Percentiles rank a stretch among this genome's conserved stretches.
phyloP scores from a whole-genome alignment of 2,113 vertebrate genomes.

The Mugil cephalus region DNA sequence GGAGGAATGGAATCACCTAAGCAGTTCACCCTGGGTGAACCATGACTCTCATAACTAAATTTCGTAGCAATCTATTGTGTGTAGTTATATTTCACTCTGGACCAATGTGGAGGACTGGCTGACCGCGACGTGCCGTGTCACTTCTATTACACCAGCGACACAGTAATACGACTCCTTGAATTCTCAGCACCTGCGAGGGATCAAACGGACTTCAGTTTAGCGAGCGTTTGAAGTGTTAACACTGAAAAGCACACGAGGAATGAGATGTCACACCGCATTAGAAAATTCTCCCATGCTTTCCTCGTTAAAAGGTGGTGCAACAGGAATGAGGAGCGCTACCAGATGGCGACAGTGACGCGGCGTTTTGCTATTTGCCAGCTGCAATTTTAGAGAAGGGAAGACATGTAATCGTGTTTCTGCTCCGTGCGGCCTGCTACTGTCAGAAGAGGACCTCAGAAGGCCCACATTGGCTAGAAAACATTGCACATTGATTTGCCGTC shows the following conservation, averaged over 20 bases:
- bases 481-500: conserved; percentile 19
- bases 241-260: conserved; percentile 23
- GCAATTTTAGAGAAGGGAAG: not conserved
- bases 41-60: not conserved
- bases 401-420: not conserved
- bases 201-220: conserved; percentile 24
- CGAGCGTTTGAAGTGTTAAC: conserved; percentile 37
- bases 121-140: not conserved
- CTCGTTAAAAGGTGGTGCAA: conserved; percentile 24
- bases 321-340: conserved; percentile 5
- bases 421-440: not conserved
- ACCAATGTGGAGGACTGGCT: not conserved
- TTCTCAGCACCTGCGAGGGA: conserved; percentile 18
- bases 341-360: conserved; percentile 6
- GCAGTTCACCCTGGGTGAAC: not conserved
- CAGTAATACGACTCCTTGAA: conserved; percentile 20
- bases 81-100: conserved; percentile 8
- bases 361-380: conserved; percentile 11
- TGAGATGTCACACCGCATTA: conserved; percentile 27
- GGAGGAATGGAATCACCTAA: too few species aligned
- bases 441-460: too few species aligned
- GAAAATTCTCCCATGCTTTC: not conserved
- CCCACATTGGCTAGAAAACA: not conserved
- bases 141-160: conserved; percentile 26
- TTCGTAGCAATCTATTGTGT: not conserved